phyloP scores from a whole-genome alignment of 2,113 vertebrate species.

The Phrynosoma blainvillii region DNA sequence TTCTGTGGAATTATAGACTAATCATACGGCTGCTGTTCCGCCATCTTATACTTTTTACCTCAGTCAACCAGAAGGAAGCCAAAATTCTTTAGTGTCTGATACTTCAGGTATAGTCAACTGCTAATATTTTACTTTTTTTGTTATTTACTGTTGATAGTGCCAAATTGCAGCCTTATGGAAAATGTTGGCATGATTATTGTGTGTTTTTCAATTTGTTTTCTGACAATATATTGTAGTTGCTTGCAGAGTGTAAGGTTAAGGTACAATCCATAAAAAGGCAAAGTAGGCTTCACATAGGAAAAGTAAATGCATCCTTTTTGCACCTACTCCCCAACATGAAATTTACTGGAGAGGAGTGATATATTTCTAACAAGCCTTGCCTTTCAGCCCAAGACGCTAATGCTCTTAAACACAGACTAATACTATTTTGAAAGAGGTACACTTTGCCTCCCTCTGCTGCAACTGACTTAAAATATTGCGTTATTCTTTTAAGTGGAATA shows the following conservation, averaged over 20 bases:
- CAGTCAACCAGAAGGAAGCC: conserved; percentile 81
- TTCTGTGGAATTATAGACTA: conserved; percentile 74
- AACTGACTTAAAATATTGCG: too few relatives aligned
- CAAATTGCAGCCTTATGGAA: neutral
- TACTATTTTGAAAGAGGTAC: too few relatives aligned
- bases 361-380: too few relatives aligned
- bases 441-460: too few relatives aligned
- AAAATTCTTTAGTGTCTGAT: conserved; percentile 79
- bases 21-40: conserved; percentile 60
- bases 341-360: too few relatives aligned
- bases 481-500: too few relatives aligned
- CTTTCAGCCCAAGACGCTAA: too few relatives aligned
- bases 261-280: neutral
- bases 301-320: too few relatives aligned
- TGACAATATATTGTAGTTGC: neutral
- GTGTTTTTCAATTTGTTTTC: neutral
- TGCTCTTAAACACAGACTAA: too few relatives aligned
- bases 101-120: conserved; percentile 83
- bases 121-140: neutral
- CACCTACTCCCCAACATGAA: neutral
- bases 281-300: neutral
- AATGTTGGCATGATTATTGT: neutral
- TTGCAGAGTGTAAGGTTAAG: neutral
- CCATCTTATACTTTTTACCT: conserved; percentile 79
- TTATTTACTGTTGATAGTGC: neutral